phyloP scores from a whole-genome alignment of 2,888 invertebrate genomes.

The Cantharis lateralis region DNA sequence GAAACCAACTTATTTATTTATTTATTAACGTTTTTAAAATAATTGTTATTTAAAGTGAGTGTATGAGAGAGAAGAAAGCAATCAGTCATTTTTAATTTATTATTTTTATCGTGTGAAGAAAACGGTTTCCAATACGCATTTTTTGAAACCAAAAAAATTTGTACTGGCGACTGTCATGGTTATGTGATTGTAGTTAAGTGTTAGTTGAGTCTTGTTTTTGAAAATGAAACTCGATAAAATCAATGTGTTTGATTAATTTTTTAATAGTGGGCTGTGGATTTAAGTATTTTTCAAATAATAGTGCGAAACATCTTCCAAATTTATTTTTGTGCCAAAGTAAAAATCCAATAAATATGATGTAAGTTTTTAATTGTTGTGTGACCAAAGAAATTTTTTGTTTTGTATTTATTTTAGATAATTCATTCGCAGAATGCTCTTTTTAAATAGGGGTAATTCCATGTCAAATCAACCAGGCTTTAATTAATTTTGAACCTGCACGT shows the following conservation, averaged over 20 bases:
- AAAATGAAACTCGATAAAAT: constrained; percentile 6
- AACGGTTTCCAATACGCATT: background rate
- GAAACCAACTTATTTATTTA: constrained; percentile 2
- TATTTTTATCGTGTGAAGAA: constrained; percentile 7
- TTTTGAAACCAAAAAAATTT: constrained; percentile 13
- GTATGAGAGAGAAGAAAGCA: constrained; percentile 5
- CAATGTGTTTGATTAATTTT: constrained; percentile 24
- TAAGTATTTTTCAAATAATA: constrained; percentile 28
- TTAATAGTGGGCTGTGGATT: constrained; percentile 37
- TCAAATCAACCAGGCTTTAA: background rate
- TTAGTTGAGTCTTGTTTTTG: constrained; percentile 21
- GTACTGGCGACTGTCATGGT: constrained; percentile 15
- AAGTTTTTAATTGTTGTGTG: constrained; percentile 3
- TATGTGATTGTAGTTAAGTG: constrained; percentile 28
- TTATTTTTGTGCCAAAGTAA: constrained; percentile 34
- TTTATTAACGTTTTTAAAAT: constrained; percentile 12
- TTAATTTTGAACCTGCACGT: background rate
- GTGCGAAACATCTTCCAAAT: constrained; percentile 30
- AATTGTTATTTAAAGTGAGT: constrained; percentile 9
- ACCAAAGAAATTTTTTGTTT: constrained; percentile 6
- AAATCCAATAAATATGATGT: background rate
- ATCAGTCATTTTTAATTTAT: background rate
- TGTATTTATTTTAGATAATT: constrained; percentile 7
- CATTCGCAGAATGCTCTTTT: constrained; percentile 30
- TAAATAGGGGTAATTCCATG: constrained; percentile 8